Conservation (phyloP, 1,140 invertebrate species). For the Samia ricini region DNA sequence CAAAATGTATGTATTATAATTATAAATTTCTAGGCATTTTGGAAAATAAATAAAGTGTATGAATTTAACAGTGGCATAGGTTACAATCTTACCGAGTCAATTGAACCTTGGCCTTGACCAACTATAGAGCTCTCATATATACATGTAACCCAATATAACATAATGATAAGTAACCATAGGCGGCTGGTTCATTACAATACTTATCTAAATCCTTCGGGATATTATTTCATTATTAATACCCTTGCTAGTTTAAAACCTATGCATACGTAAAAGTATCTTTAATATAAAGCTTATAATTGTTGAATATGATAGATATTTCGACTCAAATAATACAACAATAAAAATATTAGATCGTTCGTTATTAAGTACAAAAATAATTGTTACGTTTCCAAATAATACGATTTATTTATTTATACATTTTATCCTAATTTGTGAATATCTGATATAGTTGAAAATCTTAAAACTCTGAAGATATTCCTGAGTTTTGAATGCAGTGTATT, state of each 20-base stretch:
- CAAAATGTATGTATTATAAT: background rate
- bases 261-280: no score
- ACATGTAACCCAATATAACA: background rate
- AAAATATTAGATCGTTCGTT: no score
- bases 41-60: background rate
- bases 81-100: constrained; percentile 3
- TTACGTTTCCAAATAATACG: no score
- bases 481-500: no score
- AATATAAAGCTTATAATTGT: no score
- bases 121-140: constrained; percentile 1
- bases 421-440: no score
- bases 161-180: constrained; percentile 1
- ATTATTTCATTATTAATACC: background rate
- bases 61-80: background rate
- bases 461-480: no score
- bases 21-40: background rate
- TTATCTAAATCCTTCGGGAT: background rate
- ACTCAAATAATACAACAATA: no score
- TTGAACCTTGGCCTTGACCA: constrained; percentile 2
- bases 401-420: no score
- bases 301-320: no score
- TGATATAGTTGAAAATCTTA: no score
- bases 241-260: background rate
- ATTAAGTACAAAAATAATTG: no score
- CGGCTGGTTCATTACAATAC: background rate